Evolutionary conservation across 2,888 invertebrate species (phyloP).

Genomic region (Meta bourneti): DNA sequence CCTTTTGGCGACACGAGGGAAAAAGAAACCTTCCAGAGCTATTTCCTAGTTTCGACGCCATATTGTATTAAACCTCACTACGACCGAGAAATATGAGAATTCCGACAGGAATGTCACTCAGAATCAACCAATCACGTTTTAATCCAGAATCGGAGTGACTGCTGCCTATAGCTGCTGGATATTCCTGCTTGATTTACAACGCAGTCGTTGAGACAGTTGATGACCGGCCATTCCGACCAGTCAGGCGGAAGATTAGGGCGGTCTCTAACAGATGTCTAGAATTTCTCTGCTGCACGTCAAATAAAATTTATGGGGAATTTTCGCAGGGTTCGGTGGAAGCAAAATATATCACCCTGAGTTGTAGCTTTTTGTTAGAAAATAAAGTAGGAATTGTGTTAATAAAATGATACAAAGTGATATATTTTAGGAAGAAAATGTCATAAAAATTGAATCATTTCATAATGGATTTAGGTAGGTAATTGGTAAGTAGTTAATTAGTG

Average conservation of each 20-base stretch:
- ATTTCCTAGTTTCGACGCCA: neutral
- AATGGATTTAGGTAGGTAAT: too few species aligned
- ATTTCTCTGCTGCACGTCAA: slow-evolving; percentile 3
- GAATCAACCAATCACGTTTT: neutral
- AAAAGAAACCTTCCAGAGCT: neutral
- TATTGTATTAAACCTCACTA: neutral
- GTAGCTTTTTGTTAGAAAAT: too few species aligned
- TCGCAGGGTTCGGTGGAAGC: neutral
- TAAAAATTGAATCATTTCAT: too few species aligned
- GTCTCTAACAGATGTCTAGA: slow-evolving; percentile 27
- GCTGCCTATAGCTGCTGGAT: slow-evolving; percentile 17
- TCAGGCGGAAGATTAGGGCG: slow-evolving; percentile 13
- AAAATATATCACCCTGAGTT: neutral
- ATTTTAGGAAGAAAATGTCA: too few species aligned
- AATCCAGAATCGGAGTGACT: neutral
- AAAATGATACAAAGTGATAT: too few species aligned
- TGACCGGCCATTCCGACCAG: slow-evolving; percentile 12
- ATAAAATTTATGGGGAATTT: neutral
- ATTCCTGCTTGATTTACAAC: slow-evolving; percentile 32
- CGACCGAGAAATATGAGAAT: neutral
- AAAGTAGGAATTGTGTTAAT: too few species aligned
- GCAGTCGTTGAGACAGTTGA: neutral
- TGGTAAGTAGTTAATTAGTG: too few species aligned
- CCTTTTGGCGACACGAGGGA: neutral
- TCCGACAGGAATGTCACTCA: neutral